Percentiles rank a stretch among this genome's conserved stretches.
Evolutionary conservation across 2,888 invertebrate genomes (phyloP).

Genomic region (Agrochola lychnidis): DNA sequence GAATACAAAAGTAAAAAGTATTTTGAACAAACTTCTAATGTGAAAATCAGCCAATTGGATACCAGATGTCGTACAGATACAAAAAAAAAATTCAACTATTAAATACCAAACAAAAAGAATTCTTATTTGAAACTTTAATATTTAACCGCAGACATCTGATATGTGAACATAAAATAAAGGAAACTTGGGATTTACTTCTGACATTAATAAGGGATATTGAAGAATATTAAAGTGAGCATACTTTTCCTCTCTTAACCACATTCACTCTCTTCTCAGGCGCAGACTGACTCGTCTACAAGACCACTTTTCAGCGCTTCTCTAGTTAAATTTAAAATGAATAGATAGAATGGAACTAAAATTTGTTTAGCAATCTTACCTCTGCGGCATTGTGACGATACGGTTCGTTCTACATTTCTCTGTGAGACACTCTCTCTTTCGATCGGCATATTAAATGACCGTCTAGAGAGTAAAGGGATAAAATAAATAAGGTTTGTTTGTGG

Average conservation of each 20-base stretch:
- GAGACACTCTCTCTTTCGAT: conserved; percentile 90
- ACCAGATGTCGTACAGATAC: conserved; percentile 62
- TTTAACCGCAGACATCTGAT: conserved; percentile 60
- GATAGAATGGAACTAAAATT: conserved; percentile 82
- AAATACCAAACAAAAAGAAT: conserved; percentile 6
- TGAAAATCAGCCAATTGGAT: conserved; percentile 72
- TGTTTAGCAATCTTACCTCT: conserved; percentile 89
- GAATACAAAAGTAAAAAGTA: neutral
- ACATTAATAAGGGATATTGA: conserved; percentile 60
- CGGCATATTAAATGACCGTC: conserved; percentile 92
- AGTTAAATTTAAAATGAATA: conserved; percentile 66
- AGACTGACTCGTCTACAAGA: conserved; percentile 68
- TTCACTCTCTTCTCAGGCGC: conserved; percentile 61
- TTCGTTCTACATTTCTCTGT: conserved; percentile 91
- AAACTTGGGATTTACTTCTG: conserved; percentile 58
- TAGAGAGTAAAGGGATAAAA: conserved; percentile 92
- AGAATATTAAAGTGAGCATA: conserved; percentile 64
- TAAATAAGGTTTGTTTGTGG: conserved; percentile 91
- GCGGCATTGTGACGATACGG: conserved; percentile 88
- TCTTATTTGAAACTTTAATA: conserved; percentile 13
- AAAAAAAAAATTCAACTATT: neutral
- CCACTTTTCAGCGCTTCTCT: conserved; percentile 55
- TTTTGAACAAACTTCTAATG: conserved; percentile 6
- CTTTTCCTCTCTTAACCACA: conserved; percentile 62
- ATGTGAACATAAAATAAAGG: conserved; percentile 61